phyloP scores from a whole-genome alignment of 2,113 vertebrate genomes.

The Bubo scandiacus region DNA sequence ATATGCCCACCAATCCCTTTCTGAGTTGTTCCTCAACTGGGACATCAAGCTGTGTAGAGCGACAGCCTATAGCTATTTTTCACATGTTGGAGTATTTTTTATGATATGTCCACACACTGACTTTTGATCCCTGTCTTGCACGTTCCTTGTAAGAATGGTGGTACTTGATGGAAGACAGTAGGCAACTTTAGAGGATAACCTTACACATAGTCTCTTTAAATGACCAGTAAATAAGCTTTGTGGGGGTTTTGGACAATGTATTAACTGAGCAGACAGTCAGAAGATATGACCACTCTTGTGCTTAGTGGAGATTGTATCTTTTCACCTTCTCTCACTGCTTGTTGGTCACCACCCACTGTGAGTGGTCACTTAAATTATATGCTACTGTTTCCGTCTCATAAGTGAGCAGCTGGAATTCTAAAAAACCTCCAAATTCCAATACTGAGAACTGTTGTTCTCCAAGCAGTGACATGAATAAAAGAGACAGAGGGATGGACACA shows the following conservation, averaged over 20 bases:
- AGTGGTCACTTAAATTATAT: not conserved
- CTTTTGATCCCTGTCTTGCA: not conserved
- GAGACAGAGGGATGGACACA: not conserved
- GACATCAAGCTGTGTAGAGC: not conserved
- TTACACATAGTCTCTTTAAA: not conserved
- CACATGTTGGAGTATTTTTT: not conserved
- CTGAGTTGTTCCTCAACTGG: not conserved
- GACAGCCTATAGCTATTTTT: not conserved
- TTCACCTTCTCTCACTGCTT: not conserved
- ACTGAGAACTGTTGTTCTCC: not conserved
- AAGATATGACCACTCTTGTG: not conserved
- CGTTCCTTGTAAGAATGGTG: not conserved
- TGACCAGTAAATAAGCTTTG: not conserved
- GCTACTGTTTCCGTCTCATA: not conserved
- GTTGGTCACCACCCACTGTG: not conserved
- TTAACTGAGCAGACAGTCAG: not conserved
- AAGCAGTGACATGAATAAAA: not conserved
- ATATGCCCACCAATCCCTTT: rapidly evolving
- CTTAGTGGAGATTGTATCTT: not conserved
- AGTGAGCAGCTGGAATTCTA: not conserved
- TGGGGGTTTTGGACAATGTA: not conserved
- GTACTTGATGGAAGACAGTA: not conserved
- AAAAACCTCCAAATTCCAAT: not conserved
- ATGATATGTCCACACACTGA: not conserved
- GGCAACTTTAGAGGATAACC: not conserved